These are phyloP conservation scores for Pseudeuparius sepicola DNA, from an alignment of 2,888 invertebrate species.

Conservation along the genomic window DNA sequence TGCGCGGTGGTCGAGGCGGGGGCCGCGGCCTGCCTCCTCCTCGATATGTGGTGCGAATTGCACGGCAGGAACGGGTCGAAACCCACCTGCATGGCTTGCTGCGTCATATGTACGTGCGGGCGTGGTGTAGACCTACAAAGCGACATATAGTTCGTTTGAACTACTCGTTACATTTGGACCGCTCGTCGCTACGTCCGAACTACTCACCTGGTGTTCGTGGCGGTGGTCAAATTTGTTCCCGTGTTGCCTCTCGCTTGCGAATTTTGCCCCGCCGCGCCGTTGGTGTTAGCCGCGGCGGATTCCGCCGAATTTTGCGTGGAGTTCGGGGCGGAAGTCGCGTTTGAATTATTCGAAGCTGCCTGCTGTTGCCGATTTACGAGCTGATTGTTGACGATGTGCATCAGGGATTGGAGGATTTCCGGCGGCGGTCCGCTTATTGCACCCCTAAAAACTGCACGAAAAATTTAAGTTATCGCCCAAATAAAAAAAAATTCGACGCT, in stretches of 20 bases:
- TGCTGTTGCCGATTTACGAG: too few species aligned
- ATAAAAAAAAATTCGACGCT: too few species aligned
- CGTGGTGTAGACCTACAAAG: constrained; percentile 56
- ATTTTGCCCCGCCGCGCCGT: constrained; percentile 33
- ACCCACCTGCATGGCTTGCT: constrained; percentile 45
- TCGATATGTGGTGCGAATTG: constrained; percentile 56
- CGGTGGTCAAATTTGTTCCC: constrained; percentile 59
- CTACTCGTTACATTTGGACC: too few species aligned
- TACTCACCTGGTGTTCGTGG: constrained; percentile 62
- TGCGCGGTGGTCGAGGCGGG: too few species aligned
- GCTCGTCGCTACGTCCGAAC: too few species aligned
- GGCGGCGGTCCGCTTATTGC: constrained; percentile 33
- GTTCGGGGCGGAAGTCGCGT: constrained; percentile 22
- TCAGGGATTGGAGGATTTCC: constrained; percentile 45
- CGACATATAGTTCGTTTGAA: too few species aligned
- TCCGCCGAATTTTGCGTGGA: constrained; percentile 9
- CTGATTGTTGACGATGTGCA: constrained; percentile 41
- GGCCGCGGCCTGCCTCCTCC: constrained; percentile 20
- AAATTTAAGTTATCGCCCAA: too few species aligned
- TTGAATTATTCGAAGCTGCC: constrained; percentile 22
- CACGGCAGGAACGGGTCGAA: constrained; percentile 63
- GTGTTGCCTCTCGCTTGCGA: constrained; percentile 50
- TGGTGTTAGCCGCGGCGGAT: constrained; percentile 14
- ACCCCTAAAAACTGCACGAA: constrained; percentile 40
- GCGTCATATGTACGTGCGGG: constrained; percentile 56